phyloP scores from a whole-genome alignment of 1,140 invertebrate genomes.

The Euwallacea similis region DNA sequence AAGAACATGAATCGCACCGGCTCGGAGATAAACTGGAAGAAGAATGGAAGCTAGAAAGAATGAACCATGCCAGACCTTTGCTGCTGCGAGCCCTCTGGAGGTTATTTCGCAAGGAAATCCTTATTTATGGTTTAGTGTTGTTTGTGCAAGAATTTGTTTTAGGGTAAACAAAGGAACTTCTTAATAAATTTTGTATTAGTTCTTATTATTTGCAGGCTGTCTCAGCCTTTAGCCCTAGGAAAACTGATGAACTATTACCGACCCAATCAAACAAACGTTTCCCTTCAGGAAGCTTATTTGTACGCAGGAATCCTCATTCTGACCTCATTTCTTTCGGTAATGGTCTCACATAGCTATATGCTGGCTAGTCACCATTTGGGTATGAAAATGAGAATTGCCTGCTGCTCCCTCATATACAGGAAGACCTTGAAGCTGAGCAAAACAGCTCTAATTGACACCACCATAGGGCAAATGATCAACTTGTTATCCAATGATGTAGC shows the following conservation, averaged over 20 bases:
- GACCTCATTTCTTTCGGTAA: slow-evolving; percentile 63
- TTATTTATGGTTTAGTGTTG: slow-evolving; percentile 56
- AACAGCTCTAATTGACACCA: slow-evolving; percentile 74
- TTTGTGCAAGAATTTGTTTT: slow-evolving; percentile 59
- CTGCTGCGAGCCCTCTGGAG: slow-evolving; percentile 50
- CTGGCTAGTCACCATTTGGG: slow-evolving; percentile 68
- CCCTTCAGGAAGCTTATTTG: slow-evolving; percentile 62
- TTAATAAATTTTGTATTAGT: neutral
- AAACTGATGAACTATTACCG: slow-evolving; percentile 62
- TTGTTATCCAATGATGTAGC: slow-evolving; percentile 83
- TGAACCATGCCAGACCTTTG: slow-evolving; percentile 46
- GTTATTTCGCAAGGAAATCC: slow-evolving; percentile 52
- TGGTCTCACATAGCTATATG: slow-evolving; percentile 81
- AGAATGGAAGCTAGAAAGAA: slow-evolving; percentile 58
- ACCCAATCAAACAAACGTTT: slow-evolving; percentile 48
- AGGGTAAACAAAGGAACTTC: slow-evolving; percentile 48
- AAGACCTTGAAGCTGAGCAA: slow-evolving; percentile 68
- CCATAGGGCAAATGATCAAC: slow-evolving; percentile 85
- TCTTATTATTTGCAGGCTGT: slow-evolving; percentile 41
- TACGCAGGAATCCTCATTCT: slow-evolving; percentile 72
- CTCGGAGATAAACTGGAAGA: slow-evolving; percentile 62
- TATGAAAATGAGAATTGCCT: slow-evolving; percentile 75
- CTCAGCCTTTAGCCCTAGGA: slow-evolving; percentile 45
- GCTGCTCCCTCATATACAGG: slow-evolving; percentile 81
- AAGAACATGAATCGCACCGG: slow-evolving; percentile 43